A percentile compares a stretch with the other conserved stretches of the same genome.
Evolutionary conservation across 92 coral and sea anemone genomes (phyloP).

Genomic region (Siderastrea radians): DNA sequence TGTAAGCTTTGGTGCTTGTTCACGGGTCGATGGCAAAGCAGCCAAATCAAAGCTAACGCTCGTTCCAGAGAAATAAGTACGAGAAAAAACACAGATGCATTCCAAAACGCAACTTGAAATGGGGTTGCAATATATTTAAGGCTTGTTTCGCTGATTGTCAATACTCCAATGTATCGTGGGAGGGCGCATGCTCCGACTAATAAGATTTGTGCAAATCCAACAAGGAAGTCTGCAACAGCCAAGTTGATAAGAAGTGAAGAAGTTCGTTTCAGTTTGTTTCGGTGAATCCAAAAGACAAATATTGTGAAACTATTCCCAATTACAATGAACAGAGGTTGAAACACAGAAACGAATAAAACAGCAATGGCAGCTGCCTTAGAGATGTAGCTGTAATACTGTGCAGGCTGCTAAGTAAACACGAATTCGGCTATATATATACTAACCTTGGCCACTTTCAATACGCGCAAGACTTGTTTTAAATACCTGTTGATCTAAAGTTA

Average conservation of each 20-base stretch:
- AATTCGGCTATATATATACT: no score
- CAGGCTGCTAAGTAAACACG: no score
- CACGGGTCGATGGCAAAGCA: slow-evolving; percentile 10
- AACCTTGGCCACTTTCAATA: no score
- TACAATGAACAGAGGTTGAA: background rate
- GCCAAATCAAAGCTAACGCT: slow-evolving; percentile 13
- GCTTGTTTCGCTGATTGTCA: no score
- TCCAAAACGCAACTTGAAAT: background rate
- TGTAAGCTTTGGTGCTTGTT: background rate
- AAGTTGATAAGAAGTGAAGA: slow-evolving; percentile 2
- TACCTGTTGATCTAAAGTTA: no score
- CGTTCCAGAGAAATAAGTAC: slow-evolving; percentile 8
- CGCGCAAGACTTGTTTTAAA: no score
- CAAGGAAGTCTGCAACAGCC: slow-evolving; percentile 3
- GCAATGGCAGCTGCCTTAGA: no score
- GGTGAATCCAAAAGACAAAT: background rate
- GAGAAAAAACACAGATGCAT: background rate
- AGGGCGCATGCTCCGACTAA: background rate
- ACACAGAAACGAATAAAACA: background rate
- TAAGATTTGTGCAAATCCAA: background rate
- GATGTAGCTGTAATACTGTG: no score
- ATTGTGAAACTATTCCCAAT: background rate
- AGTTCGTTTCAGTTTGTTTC: slow-evolving; percentile 6
- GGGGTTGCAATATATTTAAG: background rate
- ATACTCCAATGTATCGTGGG: background rate